Conservation (phyloP, 2,888 invertebrate species). For the Aricia artaxerxes region DNA sequence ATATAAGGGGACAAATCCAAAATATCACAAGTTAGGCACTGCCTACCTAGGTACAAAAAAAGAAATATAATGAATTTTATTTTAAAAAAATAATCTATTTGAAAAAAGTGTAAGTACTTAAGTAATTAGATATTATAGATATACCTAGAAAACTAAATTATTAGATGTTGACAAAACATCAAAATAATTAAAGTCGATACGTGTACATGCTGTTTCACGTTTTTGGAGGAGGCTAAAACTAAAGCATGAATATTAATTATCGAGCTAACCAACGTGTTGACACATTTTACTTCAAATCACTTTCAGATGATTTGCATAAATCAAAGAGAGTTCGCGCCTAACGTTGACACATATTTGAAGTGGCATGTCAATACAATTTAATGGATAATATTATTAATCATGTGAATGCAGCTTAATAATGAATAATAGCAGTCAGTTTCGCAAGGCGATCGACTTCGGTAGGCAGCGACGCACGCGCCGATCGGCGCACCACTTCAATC, state of each 20-base stretch:
- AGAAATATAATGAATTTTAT: too few relatives aligned
- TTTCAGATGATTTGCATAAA: slow-evolving; percentile 5
- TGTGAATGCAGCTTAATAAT: slow-evolving; percentile 40
- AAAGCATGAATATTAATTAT: not conserved
- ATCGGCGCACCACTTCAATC: slow-evolving; percentile 62
- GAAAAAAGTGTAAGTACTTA: too few relatives aligned
- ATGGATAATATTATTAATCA: slow-evolving; percentile 32
- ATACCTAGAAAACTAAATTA: too few relatives aligned
- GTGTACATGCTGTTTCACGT: too few relatives aligned
- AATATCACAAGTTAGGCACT: not conserved
- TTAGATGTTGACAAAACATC: too few relatives aligned
- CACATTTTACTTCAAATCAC: not conserved
- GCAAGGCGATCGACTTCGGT: slow-evolving; percentile 65
- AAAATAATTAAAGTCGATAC: too few relatives aligned
- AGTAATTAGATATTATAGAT: too few relatives aligned
- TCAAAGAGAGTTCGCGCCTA: slow-evolving; percentile 6
- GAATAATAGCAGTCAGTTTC: slow-evolving; percentile 45
- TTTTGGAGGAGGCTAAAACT: not conserved
- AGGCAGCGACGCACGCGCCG: slow-evolving; percentile 58
- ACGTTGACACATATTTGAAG: slow-evolving; percentile 20
- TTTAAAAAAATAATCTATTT: too few relatives aligned
- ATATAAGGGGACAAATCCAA: not conserved
- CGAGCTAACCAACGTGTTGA: not conserved
- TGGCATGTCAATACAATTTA: slow-evolving; percentile 13
- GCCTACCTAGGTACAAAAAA: not conserved